phyloP scores from a whole-genome alignment of 2,888 invertebrate species.

The Prosapia bicincta region DNA sequence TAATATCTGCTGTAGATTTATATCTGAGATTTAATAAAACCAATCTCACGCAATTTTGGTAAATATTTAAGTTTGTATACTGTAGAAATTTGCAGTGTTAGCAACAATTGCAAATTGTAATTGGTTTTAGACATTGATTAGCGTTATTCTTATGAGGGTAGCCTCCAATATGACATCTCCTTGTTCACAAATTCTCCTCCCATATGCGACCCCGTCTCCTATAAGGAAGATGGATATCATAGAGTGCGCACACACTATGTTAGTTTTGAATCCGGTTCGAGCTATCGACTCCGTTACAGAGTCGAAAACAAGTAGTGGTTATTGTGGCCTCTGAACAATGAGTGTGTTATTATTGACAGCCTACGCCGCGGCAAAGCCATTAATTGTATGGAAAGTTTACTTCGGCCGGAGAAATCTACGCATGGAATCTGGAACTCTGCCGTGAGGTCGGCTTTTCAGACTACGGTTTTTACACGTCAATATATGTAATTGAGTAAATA shows the following conservation, averaged over 20 bases:
- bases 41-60: too few relatives aligned
- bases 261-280: neutral
- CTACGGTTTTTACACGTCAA: neutral
- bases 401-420: neutral
- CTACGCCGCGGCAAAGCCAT: neutral
- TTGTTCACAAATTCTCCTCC: too few relatives aligned
- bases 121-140: too few relatives aligned
- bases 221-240: too few relatives aligned
- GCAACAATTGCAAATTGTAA: too few relatives aligned
- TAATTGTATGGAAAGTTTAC: conserved; percentile 2
- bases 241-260: neutral
- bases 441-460: neutral
- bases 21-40: too few relatives aligned
- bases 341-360: neutral
- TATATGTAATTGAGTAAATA: neutral
- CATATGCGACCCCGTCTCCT: too few relatives aligned
- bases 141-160: too few relatives aligned
- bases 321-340: neutral
- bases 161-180: too few relatives aligned
- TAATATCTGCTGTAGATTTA: too few relatives aligned
- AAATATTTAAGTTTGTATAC: too few relatives aligned
- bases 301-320: neutral
- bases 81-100: too few relatives aligned
- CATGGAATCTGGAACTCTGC: neutral
- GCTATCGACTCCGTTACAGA: neutral